A percentile compares a stretch with the other conserved stretches of the same genome.
These are phyloP conservation scores for Fragum whitleyi DNA, from an alignment of 2,888 invertebrate genomes.

Conservation along the genomic window DNA sequence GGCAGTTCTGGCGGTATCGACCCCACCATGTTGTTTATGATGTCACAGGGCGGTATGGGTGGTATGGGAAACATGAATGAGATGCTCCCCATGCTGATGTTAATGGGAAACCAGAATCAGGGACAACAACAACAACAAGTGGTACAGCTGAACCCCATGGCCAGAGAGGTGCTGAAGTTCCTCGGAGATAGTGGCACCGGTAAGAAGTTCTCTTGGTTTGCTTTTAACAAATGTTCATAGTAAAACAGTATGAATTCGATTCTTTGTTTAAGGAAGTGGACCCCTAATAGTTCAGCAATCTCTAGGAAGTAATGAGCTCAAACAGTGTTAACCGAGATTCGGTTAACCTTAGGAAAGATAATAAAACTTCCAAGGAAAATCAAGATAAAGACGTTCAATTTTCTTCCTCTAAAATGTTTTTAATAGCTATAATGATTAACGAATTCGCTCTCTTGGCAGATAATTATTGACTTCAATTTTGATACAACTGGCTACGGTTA, in stretches of 20 bases:
- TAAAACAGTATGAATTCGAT: neutral
- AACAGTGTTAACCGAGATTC: too few relatives aligned
- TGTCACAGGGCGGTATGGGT: conserved; percentile 36
- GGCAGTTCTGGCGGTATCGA: conserved; percentile 29
- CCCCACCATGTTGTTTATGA: conserved; percentile 29
- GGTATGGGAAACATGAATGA: conserved; percentile 23
- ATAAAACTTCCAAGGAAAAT: too few relatives aligned
- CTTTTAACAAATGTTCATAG: neutral
- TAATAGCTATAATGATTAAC: too few relatives aligned
- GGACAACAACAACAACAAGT: neutral
- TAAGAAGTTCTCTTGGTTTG: neutral
- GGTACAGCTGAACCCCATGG: neutral
- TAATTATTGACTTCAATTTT: too few relatives aligned
- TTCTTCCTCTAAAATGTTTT: too few relatives aligned
- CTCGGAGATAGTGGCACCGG: conserved; percentile 25
- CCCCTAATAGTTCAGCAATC: too few relatives aligned
- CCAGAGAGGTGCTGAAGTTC: neutral
- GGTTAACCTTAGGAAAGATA: too few relatives aligned
- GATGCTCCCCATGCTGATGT: conserved; percentile 33
- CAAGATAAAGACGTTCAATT: too few relatives aligned
- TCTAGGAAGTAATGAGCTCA: too few relatives aligned
- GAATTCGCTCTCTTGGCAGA: too few relatives aligned
- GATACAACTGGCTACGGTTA: too few relatives aligned
- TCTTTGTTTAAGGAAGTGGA: too few relatives aligned
- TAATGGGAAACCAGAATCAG: conserved; percentile 24